A percentile compares a stretch with the other conserved stretches of the same genome.
Evolutionary conservation across 2,888 invertebrate species (phyloP).

Genomic region (Criorhina ranunculi): DNA sequence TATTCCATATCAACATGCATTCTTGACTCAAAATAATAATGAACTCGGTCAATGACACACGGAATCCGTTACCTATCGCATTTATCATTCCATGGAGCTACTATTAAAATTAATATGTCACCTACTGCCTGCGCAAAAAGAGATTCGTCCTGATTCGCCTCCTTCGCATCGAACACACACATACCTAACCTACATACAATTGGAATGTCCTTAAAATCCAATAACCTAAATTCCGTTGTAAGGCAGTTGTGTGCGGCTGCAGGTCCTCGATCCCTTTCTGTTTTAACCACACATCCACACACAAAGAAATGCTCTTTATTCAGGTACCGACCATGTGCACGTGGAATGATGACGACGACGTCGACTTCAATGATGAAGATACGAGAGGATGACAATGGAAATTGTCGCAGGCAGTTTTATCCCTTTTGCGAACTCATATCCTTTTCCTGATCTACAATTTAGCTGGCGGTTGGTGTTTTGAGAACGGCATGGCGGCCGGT

Average conservation of each 20-base stretch:
- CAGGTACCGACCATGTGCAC: conserved; percentile 43
- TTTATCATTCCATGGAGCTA: conserved; percentile 67
- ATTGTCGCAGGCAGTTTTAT: conserved; percentile 58
- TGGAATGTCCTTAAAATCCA: conserved; percentile 70
- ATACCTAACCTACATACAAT: conserved; percentile 39
- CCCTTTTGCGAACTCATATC: conserved; percentile 66
- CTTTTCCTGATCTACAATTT: conserved; percentile 59
- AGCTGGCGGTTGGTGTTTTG: conserved; percentile 37
- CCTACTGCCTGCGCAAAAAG: conserved; percentile 63
- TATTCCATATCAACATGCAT: conserved; percentile 52
- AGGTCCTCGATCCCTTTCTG: conserved; percentile 32
- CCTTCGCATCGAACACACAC: conserved; percentile 3
- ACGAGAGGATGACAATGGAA: conserved; percentile 61
- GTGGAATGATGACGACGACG: conserved; percentile 2
- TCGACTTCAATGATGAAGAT: conserved; percentile 14
- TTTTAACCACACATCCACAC: conserved; percentile 16
- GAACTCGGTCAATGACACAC: conserved; percentile 69
- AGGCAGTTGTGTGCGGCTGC: conserved; percentile 48
- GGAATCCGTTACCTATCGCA: conserved; percentile 60
- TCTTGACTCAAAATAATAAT: conserved; percentile 65
- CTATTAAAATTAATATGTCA: conserved; percentile 73
- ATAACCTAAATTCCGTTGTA: conserved; percentile 72
- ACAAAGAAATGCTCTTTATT: conserved; percentile 7
- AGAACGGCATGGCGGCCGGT: conserved; percentile 13
- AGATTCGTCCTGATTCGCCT: conserved; percentile 51